phyloP scores from a whole-genome alignment of 2,113 vertebrate genomes.

The Acanthisitta chloris region DNA sequence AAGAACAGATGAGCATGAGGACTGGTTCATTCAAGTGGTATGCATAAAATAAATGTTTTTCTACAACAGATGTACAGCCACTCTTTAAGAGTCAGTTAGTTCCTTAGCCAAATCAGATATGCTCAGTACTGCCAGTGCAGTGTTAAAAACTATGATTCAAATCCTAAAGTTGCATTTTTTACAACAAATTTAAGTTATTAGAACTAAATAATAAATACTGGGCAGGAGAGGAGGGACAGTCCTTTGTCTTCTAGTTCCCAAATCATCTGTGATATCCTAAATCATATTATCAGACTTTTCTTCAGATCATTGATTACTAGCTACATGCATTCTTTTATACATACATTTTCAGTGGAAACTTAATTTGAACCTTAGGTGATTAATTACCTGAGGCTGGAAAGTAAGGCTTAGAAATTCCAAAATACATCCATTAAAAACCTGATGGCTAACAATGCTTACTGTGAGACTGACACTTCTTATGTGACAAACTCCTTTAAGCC shows the following conservation, averaged over 20 bases:
- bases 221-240: neutral
- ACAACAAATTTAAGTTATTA: neutral
- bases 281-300: neutral
- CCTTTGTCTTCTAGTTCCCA: neutral
- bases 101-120: neutral
- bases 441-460: neutral
- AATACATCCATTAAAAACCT: neutral
- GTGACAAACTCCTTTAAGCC: neutral
- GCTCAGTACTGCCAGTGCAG: neutral
- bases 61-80: constrained; percentile 6
- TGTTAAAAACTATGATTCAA: neutral
- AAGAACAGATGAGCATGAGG: neutral
- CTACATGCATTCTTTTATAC: neutral
- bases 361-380: neutral
- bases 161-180: neutral
- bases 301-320: neutral
- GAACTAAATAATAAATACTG: neutral
- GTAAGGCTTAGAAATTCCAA: neutral
- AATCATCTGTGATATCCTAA: neutral
- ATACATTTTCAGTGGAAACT: neutral
- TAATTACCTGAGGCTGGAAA: neutral
- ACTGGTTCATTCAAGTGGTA: neutral
- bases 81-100: neutral
- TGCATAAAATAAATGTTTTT: constrained; percentile 9
- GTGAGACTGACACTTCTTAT: neutral